Evolutionary conservation across 1,140 invertebrate genomes (phyloP), one percentile per base, ranked within the genome.

Genomic region (Drosophila mauritiana): DNA sequence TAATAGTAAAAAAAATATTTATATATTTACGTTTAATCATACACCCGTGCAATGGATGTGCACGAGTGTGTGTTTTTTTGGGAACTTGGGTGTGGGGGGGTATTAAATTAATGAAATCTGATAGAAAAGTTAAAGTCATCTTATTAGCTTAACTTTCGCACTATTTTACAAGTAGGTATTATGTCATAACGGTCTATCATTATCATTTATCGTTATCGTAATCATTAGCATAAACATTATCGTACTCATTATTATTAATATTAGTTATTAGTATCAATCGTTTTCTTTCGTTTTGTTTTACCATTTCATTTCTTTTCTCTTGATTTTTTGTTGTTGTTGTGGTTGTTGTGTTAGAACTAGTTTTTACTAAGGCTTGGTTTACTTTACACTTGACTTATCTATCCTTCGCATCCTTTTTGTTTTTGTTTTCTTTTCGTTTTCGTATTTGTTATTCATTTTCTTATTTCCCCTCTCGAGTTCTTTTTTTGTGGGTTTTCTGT

Each of bases 351-450:
- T 78, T 81, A 85, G 52, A 86, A 88, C 82, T 86, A 86, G 82
- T 86, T 85, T 83, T 86, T 86, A 86, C 82, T 86, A 86, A 86
- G 82, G 82, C 82, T 86, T 86, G 82, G 83, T 82, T 86, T 86
- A 86, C 78, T 82, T 86, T 86, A 86, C 78, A 85, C 78, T 74
- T 88, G 74, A 86, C 82, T 86, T 86, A 86, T 76, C 82, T 86
- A 86, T 36, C 37, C 31, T 20, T 37, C 68, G 46, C 52, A 42
- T 68, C 17, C 34, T 79, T 64, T 63, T 37, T 63, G 59, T 31
- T 62, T 27, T 45, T 53, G 13, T 49, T 49, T 11, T 22, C 7
- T 37, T 37, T 37, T 37, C 4, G 8, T 37, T 37, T 39, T 39
- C 37, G 13, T 39, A 13, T 39, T 39, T 13, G 3, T 39, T 39